Evolutionary conservation across 2,888 invertebrate genomes (phyloP).

Genomic region (Rotaria socialis): DNA sequence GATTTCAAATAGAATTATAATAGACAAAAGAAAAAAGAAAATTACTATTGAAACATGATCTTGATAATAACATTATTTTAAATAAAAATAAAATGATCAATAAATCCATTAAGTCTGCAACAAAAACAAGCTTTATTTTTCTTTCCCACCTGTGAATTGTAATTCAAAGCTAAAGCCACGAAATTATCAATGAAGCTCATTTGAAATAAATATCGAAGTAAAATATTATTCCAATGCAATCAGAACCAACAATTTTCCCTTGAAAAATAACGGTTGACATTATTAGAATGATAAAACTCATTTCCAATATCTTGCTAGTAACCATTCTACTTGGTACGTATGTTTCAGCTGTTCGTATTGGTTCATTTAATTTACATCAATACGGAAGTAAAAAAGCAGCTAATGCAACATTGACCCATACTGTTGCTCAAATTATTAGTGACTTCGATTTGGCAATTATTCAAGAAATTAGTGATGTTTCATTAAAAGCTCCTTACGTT

Average conservation of each 20-base stretch:
- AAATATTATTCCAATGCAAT: background rate
- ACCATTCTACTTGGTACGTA: background rate
- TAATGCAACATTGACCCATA: background rate
- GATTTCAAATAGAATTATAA: background rate
- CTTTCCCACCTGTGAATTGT: background rate
- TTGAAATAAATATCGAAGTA: background rate
- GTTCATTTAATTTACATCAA: conserved; percentile 32
- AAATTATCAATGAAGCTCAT: background rate
- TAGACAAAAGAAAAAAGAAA: background rate
- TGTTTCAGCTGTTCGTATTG: conserved; percentile 21
- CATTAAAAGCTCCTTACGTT: background rate
- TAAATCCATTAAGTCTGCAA: too few species aligned
- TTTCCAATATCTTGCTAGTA: background rate
- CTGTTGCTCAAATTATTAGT: background rate
- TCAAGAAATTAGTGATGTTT: conserved; percentile 13
- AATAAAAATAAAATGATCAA: too few species aligned
- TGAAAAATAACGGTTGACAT: background rate
- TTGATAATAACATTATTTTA: background rate
- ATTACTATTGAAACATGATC: background rate
- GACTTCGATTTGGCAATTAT: conserved; percentile 14
- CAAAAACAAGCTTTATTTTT: background rate
- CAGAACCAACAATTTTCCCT: background rate
- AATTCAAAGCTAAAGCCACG: background rate
- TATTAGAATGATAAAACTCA: background rate
- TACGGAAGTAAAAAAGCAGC: conserved; percentile 22